These are phyloP conservation scores for Pelodytes ibericus DNA, from an alignment of 2,797 vertebrate genomes.

Conservation along the genomic window DNA sequence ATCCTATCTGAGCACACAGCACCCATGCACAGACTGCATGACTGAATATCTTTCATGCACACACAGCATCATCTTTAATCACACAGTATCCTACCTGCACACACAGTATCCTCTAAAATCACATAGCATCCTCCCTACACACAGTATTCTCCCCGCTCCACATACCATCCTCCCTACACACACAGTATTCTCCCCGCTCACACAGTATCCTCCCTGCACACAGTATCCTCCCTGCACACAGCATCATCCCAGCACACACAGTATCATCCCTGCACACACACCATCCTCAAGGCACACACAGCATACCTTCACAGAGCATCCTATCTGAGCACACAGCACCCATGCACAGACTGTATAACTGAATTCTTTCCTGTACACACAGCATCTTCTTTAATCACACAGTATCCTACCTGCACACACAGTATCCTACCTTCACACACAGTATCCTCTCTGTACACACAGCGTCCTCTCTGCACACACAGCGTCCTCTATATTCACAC, in stretches of 20 bases:
- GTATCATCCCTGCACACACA: not conserved
- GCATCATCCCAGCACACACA: not conserved
- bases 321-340: not conserved
- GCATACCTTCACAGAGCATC: not conserved
- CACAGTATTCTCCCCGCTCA: not conserved
- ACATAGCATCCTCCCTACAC: conserved; percentile 5
- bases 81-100: not conserved
- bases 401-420: not conserved
- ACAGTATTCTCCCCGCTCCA: not conserved
- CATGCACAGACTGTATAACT: too few relatives aligned
- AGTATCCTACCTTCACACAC: not conserved
- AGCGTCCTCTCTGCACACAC: not conserved
- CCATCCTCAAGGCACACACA: not conserved
- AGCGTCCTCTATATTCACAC: not conserved
- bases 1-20: not conserved
- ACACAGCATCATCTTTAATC: not conserved
- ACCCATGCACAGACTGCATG: not conserved
- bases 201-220: not conserved
- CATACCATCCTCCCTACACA: not conserved
- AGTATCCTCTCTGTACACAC: not conserved
- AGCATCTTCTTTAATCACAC: not conserved
- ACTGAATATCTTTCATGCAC: not conserved
- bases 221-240: not conserved
- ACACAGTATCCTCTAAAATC: not conserved
- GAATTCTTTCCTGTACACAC: conserved; percentile 1